Evolutionary conservation across 1,140 invertebrate species (phyloP), one percentile per base, ranked within the genome.

Genomic region (Rhagoletis pomonella): DNA sequence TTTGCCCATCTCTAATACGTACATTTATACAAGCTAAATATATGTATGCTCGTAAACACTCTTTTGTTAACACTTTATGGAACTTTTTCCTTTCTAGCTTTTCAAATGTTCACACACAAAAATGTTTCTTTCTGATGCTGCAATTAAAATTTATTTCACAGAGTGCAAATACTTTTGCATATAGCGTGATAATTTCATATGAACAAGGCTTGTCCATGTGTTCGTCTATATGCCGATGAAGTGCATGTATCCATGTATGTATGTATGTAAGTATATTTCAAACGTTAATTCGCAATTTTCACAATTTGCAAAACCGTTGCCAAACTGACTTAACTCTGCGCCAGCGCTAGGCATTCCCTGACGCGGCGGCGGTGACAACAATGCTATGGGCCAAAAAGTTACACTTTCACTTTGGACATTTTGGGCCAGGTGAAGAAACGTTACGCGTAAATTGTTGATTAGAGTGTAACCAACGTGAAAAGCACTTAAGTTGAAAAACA

Each of bases 401-500:
- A 85, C 84, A 85, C 84, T 85, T 85, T 85, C 84, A 85, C 84
- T 85, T 85, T 85, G 58, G 84, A 85, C 84, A n/a, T 85, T 85
- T 85, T 62, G 84, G 59, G 29, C 59, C 7, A 55, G 59, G 19
- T 50, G 58, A 44, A 17, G 6, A 85, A 42, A 17, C 58, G 29
- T 60, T 62, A 29, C 62, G 55, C 84, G 84, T 85, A 85, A 9
- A 62, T 60, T 4, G 44, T 5, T 42, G 29, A 42, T 85, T 62
- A 85, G 59, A 19, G 50, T 3, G n/a, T 10, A 47, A 14, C 67
- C 67, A 73, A 47, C 7, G 67, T 44, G 39, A 73, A 73, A 47
- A 73, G 42, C 5, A 29, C 12, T 73, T 47, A 12, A 73, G n/a
- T 73, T 17, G 47, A 73, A 29, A 39, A 29, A n/a, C n/a, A n/a